Evolutionary conservation across 2,888 invertebrate genomes (phyloP), one percentile per base, ranked within the genome.

Genomic region (Callosobruchus maculatus): DNA sequence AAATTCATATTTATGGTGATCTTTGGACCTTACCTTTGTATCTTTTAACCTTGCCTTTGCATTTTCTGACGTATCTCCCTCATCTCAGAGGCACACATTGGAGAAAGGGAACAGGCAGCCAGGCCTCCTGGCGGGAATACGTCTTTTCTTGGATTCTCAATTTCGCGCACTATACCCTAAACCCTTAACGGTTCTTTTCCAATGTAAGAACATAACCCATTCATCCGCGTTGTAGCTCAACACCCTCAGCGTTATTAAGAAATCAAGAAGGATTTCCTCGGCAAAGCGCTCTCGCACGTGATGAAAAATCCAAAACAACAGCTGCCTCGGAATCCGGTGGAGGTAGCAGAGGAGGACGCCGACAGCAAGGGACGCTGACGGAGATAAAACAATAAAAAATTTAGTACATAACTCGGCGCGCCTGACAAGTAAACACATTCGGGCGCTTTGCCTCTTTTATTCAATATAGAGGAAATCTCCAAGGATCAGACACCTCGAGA

Each of bases 141-240:
- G n/a, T n/a, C n/a, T n/a, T n/a, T n/a, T n/a, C n/a, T n/a, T n/a
- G n/a, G n/a, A n/a, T n/a, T n/a, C n/a, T n/a, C n/a, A n/a, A n/a
- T n/a, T n/a, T n/a, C n/a, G n/a, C n/a, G n/a, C n/a, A n/a, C n/a
- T n/a, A n/a, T n/a, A n/a, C n/a, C n/a, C n/a, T n/a, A n/a, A n/a
- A n/a, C n/a, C n/a, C n/a, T n/a, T n/a, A n/a, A n/a, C n/a, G n/a
- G n/a, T n/a, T n/a, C n/a, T n/a, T n/a, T n/a, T n/a, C n/a, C n/a
- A n/a, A n/a, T n/a, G n/a, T n/a, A n/a, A n/a, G n/a, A n/a, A 13
- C 49, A 18, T 83, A 13, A 49, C 82, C 82, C 83, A 80, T 82
- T 79, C 81, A 75, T 78, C 74, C 77, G 76, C 72, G 71, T 70
- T n/a, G 13, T 18, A 3, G 5, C 1, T 1, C 1, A 49, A 49